Percentiles rank a stretch among this genome's conserved stretches.
These are phyloP conservation scores for Pegea sp. DNA, from an alignment of 23 tunicate species.

Conservation along the genomic window DNA sequence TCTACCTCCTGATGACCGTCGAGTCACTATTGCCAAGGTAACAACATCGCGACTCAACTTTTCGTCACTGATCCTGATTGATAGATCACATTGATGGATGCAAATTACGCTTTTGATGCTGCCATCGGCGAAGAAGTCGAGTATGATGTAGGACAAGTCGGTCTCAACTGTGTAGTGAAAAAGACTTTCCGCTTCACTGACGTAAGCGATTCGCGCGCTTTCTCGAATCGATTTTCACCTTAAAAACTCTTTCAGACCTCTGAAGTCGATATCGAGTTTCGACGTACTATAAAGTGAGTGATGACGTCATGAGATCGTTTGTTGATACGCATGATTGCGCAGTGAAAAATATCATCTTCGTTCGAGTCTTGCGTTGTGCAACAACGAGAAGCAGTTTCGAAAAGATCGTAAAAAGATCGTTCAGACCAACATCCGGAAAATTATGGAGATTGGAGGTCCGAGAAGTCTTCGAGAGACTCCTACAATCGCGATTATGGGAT, in stretches of 20 bases:
- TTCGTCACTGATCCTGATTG: too few species aligned
- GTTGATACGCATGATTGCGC: neutral
- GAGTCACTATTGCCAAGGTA: slow-evolving; percentile 10
- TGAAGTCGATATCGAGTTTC: slow-evolving; percentile 67
- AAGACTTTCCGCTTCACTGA: slow-evolving; percentile 42
- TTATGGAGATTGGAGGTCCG: slow-evolving; percentile 12
- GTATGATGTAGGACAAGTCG: slow-evolving; percentile 33
- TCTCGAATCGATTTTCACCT: too few species aligned
- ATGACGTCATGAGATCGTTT: neutral
- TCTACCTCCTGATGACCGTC: slow-evolving; percentile 5
- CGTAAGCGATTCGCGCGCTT: too few species aligned
- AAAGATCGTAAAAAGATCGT: slow-evolving; percentile 15
- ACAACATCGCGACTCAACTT: neutral
- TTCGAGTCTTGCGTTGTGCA: slow-evolving; percentile 55
- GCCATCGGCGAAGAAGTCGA: slow-evolving; percentile 35
- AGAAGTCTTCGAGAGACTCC: slow-evolving; percentile 21
- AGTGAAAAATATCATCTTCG: slow-evolving; percentile 20
- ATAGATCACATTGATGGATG: slow-evolving; percentile 74
- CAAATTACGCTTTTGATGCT: slow-evolving; percentile 63
- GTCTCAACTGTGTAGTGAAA: slow-evolving; percentile 10
- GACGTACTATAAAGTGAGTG: slow-evolving; percentile 16
- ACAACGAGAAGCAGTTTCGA: slow-evolving; percentile 32
- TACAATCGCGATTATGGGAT: slow-evolving; percentile 42
- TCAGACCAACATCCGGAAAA: slow-evolving; percentile 9
- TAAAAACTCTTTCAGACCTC: slow-evolving; percentile 62